Conservation (phyloP, 1,140 invertebrate genomes). For the Leptinotarsa defecta region DNA sequence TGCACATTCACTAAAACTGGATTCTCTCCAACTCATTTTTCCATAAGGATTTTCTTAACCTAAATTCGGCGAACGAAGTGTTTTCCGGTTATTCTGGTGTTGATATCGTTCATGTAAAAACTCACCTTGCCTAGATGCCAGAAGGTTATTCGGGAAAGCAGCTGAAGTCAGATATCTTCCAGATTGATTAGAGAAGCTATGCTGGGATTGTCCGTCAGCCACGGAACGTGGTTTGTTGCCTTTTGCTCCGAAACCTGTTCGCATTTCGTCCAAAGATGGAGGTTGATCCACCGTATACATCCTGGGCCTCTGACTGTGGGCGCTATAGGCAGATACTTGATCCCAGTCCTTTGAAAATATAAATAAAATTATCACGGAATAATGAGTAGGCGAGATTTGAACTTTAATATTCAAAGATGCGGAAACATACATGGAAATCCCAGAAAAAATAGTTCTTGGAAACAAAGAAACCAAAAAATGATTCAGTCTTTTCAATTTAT, state of each 20-base stretch:
- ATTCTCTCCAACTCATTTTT: no score
- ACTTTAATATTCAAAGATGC: no score
- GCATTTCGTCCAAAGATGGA: conserved; percentile 67
- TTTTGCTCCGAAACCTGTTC: conserved; percentile 65
- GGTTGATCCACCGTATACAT: conserved; percentile 74
- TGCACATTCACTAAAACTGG: no score
- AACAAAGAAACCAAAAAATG: no score
- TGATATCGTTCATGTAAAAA: no score
- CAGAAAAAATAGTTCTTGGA: no score
- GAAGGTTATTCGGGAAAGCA: conserved; percentile 74
- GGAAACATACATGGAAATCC: no score
- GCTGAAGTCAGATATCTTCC: conserved; percentile 70
- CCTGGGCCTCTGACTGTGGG: conserved; percentile 80
- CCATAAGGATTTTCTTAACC: no score
- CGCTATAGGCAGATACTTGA: conserved; percentile 89
- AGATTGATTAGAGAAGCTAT: conserved; percentile 82
- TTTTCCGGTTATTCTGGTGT: no score
- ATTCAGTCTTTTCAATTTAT: no score
- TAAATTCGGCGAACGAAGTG: no score
- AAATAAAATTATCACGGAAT: not conserved
- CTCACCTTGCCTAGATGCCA: conserved; percentile 76
- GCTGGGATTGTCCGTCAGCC: conserved; percentile 83
- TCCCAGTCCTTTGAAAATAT: conserved; percentile 77
- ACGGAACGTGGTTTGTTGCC: conserved; percentile 67
- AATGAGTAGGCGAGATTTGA: no score